Conservation (phyloP, 1,140 invertebrate species). For the Zaprionus vittiger region DNA sequence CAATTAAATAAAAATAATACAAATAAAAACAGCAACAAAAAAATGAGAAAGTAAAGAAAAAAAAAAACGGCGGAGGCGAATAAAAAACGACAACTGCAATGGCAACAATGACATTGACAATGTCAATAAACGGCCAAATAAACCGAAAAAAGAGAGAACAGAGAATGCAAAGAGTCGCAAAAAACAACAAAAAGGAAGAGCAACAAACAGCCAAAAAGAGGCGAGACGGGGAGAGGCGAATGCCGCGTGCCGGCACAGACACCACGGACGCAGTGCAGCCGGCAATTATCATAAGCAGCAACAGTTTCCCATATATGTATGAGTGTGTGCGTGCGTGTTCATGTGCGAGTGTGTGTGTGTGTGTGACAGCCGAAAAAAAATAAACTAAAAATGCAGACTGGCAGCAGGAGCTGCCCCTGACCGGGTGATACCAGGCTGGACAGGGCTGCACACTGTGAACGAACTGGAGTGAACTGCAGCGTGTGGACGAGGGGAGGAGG, state of each 20-base stretch:
- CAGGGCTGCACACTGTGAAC: not conserved
- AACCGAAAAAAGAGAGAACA: slow-evolving; percentile 29
- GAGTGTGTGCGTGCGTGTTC: slow-evolving; percentile 24
- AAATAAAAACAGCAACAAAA: slow-evolving; percentile 35
- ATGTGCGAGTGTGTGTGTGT: slow-evolving; percentile 6
- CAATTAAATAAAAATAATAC: slow-evolving; percentile 78
- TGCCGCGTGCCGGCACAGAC: slow-evolving; percentile 66
- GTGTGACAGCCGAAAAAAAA: slow-evolving; percentile 69
- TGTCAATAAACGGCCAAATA: slow-evolving; percentile 78
- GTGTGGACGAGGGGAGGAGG: not conserved
- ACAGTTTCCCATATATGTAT: slow-evolving; percentile 49
- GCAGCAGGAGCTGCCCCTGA: slow-evolving; percentile 19
- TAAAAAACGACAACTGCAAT: slow-evolving; percentile 65
- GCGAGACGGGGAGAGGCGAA: slow-evolving; percentile 13
- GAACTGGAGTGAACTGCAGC: not conserved
- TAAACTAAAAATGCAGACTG: slow-evolving; percentile 68
- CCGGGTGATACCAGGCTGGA: slow-evolving; percentile 3
- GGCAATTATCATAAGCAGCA: slow-evolving; percentile 82
- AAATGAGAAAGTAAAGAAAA: slow-evolving; percentile 5
- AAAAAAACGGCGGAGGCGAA: slow-evolving; percentile 25
- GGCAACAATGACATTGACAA: slow-evolving; percentile 81
- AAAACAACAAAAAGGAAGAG: slow-evolving; percentile 35
- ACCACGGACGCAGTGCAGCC: slow-evolving; percentile 58
- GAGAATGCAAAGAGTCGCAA: slow-evolving; percentile 18
- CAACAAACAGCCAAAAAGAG: slow-evolving; percentile 20